Base-by-base conservation (phyloP, 2,113 vertebrate species). In the Psilopogon haemacephalus region DNA sequence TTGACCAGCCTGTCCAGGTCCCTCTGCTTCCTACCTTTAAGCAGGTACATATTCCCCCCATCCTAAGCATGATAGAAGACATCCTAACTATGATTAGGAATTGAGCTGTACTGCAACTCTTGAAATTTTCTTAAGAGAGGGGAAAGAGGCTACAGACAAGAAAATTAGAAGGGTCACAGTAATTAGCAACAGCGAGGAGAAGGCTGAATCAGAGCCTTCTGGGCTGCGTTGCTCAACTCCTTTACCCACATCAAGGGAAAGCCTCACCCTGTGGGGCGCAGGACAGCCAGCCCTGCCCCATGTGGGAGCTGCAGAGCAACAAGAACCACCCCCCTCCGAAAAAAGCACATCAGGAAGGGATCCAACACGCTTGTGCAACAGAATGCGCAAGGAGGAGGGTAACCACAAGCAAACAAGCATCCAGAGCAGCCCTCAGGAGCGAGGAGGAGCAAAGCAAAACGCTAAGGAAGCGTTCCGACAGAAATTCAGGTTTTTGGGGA, bases 181-280 rank as follows among this genome's bases (percentile, higher is more conserved):
- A 80, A 88, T 71, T 73, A 21, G 20, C 17, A 54, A 65, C 76
- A 88, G 63, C 1, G 0, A 94, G 65, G 55, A 78, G 64, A 70
- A 86, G 46, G 75, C 71, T 94, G 82, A 96, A 92, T 94, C 88
- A 93, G 86, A 88, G 50, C 91, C 81, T 90, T 44, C 86, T 50
- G 62, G 79, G 86, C 65, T 37, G 54, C 3, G 17, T 83, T 96
- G 86, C 94, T 87, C 90, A 94, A 88, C 8, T 63, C 77, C 65
- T 64, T 72, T 65, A 44, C 12, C 91, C 94, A 96, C 86, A 93
- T 95, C 86, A 95, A 97, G 86, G 71, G 75, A 59, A 85, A 92
- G 78, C 81, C 84, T 86, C 91, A 26, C 81, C 90, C 89, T 28
- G 56, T 11, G 2, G 20, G 19, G 64, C 0, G 0, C 81, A 82